These are phyloP conservation scores for Phenganax stokvisi DNA, from an alignment of 92 coral and sea anemone species.

Conservation along the genomic window DNA sequence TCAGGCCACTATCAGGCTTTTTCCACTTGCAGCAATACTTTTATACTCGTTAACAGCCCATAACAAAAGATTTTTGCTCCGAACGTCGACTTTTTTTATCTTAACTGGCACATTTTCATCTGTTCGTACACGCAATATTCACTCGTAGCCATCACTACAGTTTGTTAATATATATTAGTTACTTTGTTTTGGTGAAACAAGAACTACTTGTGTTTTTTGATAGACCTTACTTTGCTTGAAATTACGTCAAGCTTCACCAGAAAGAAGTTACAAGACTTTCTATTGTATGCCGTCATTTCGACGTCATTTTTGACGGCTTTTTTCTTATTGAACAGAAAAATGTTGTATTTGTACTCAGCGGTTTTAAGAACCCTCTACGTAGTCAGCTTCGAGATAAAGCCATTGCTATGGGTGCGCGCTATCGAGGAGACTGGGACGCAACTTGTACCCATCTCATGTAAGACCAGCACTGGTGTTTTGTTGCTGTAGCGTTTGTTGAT, in stretches of 20 bases:
- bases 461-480: constrained; percentile 30
- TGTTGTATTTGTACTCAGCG: constrained; percentile 89
- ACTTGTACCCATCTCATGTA: constrained; percentile 91
- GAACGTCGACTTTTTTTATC: too few relatives aligned
- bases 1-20: too few relatives aligned
- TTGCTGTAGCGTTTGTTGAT: neutral
- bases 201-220: too few relatives aligned
- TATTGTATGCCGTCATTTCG: neutral
- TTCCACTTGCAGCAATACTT: too few relatives aligned
- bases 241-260: neutral
- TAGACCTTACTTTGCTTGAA: too few relatives aligned
- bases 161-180: too few relatives aligned
- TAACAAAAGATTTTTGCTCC: too few relatives aligned
- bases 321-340: constrained; percentile 56
- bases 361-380: constrained; percentile 88
- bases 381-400: constrained; percentile 91
- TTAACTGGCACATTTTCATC: too few relatives aligned
- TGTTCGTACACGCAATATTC: too few relatives aligned
- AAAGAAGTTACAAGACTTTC: neutral
- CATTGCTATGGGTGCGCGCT: constrained; percentile 90
- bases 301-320: neutral
- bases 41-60: too few relatives aligned
- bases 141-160: too few relatives aligned
- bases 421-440: constrained; percentile 77
- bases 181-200: too few relatives aligned